These are phyloP conservation scores for Otolemur garnettii DNA, from an alignment of 2,113 vertebrate genomes.

Conservation along the genomic window DNA sequence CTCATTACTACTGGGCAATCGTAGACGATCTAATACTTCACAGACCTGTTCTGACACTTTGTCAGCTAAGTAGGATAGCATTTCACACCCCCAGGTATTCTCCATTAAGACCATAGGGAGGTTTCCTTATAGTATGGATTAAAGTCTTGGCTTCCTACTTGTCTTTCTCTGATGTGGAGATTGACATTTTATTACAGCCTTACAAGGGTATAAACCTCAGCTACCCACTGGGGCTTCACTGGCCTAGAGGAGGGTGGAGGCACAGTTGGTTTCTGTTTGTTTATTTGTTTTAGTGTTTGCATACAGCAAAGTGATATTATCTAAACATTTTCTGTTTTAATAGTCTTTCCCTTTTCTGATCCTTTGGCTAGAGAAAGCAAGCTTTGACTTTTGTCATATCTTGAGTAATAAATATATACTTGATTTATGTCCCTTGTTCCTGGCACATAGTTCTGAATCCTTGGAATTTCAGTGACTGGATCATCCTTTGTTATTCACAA, in stretches of 20 bases:
- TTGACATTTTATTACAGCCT: background rate
- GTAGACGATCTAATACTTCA: background rate
- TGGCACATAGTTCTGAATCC: background rate
- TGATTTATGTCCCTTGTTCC: background rate
- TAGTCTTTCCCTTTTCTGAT: background rate
- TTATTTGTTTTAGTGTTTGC: background rate
- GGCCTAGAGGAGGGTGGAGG: background rate
- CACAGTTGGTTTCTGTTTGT: background rate
- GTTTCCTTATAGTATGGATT: background rate
- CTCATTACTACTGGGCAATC: background rate
- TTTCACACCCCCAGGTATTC: background rate
- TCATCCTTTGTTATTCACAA: background rate
- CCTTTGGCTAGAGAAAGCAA: background rate
- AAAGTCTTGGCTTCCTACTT: background rate
- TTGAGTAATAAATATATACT: background rate
- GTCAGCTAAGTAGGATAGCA: background rate
- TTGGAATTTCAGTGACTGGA: background rate
- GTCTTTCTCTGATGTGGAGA: background rate
- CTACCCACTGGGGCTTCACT: background rate
- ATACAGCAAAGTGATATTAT: background rate
- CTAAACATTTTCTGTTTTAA: background rate
- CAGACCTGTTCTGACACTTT: background rate
- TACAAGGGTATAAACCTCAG: background rate
- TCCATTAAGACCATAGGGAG: background rate
- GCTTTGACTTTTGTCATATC: background rate